Percentiles rank a stretch among this genome's conserved stretches.
phyloP scores from a whole-genome alignment of 2,797 vertebrate genomes.

The Gymnothorax reevesii region DNA sequence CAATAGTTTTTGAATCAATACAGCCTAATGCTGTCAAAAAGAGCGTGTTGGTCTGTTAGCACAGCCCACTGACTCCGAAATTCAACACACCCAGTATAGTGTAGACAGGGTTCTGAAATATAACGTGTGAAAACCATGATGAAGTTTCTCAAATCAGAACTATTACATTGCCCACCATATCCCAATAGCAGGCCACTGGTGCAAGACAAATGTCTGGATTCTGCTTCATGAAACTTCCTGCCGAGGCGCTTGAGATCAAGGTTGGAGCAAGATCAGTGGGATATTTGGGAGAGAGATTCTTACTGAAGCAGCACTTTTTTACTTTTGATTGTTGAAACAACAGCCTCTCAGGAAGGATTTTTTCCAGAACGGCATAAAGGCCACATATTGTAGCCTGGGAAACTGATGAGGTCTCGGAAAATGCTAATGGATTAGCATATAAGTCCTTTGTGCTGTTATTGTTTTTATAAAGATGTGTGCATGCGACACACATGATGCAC shows the following conservation, averaged over 20 bases:
- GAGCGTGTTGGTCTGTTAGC: background rate
- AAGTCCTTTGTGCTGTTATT: background rate
- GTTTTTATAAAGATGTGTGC: background rate
- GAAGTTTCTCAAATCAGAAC: background rate
- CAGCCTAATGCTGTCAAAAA: background rate
- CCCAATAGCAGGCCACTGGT: background rate
- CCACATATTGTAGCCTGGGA: background rate
- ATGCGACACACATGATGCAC: background rate
- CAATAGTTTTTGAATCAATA: background rate
- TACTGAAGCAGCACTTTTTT: background rate
- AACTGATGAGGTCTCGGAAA: background rate
- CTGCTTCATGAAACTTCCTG: background rate
- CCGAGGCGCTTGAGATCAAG: background rate
- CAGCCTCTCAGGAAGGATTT: background rate
- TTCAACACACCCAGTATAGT: background rate
- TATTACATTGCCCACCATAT: background rate
- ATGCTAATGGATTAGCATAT: background rate
- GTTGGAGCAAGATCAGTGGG: background rate
- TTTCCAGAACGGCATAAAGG: background rate
- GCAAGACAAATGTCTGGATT: background rate
- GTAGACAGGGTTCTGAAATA: background rate
- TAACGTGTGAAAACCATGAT: background rate
- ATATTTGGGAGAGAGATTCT: background rate
- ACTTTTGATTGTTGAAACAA: background rate
- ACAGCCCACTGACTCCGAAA: background rate